These are phyloP conservation scores for Siphamia tubifer DNA, from an alignment of 2,113 vertebrate species.

Conservation along the genomic window DNA sequence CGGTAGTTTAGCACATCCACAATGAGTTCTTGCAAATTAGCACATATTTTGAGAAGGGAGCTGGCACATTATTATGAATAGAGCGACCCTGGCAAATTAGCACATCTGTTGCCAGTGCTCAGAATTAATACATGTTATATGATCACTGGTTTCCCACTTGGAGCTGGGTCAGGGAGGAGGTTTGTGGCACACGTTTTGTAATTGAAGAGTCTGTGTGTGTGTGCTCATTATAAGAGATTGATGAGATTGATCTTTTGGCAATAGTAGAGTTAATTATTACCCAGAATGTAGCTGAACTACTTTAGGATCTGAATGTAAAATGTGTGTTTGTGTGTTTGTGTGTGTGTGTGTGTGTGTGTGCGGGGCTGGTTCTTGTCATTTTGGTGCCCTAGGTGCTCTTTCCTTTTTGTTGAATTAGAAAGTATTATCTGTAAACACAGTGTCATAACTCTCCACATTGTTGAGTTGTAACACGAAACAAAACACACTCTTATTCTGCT, in stretches of 20 bases:
- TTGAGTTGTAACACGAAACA: no score
- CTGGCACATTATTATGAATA: slow-evolving; percentile 64
- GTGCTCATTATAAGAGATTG: slow-evolving; percentile 47
- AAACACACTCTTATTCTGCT: no score
- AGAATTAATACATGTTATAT: slow-evolving; percentile 65
- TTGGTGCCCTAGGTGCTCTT: no score
- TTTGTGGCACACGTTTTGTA: slow-evolving; percentile 27
- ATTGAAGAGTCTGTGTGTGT: slow-evolving; percentile 35
- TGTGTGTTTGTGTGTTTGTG: neutral
- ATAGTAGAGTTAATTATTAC: slow-evolving; percentile 46
- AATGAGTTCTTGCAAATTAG: slow-evolving; percentile 72
- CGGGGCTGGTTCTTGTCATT: no score
- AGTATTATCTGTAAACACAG: no score
- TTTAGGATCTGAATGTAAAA: neutral
- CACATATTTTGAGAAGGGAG: slow-evolving; percentile 70
- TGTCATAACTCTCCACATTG: no score
- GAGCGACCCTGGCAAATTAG: slow-evolving; percentile 68
- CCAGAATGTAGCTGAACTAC: slow-evolving; percentile 17
- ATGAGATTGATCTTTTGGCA: slow-evolving; percentile 50
- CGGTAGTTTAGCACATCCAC: slow-evolving; percentile 70
- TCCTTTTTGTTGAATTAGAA: no score
- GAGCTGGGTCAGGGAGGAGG: slow-evolving; percentile 33
- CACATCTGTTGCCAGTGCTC: slow-evolving; percentile 69
- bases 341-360: no score
- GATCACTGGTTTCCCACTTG: slow-evolving; percentile 57